Base-by-base conservation (phyloP, 2,113 vertebrate species). In the Sigmodon hispidus region DNA sequence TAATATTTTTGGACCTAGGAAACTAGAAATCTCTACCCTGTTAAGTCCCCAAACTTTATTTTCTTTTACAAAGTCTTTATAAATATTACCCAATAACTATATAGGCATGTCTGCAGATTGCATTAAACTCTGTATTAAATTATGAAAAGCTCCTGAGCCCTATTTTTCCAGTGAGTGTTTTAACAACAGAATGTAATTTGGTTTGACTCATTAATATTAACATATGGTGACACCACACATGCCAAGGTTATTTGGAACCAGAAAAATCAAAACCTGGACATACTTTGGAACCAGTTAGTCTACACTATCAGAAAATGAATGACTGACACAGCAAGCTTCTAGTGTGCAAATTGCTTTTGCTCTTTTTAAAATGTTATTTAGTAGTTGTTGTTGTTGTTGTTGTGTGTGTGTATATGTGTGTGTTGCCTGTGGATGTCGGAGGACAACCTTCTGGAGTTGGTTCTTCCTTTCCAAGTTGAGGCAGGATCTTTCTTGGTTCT, bases 231-330 rank as follows among this genome's bases (percentile, higher is more conserved):
- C 17, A 76, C 5, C 48, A 73, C 70, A 69, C 80, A 61, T 26
- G 77, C 89, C 57, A 75, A 81, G 72, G 52, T 88, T 88, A 73
- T 84, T 87, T 94, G 83, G 86, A 96, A 80, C 86, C 92, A 79
- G 92, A 93, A 52, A 52, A 95, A 57, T 90, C 80, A 57, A 86
- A 89, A 83, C 48, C n/a, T 15, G 91, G 87, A 93, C n/a, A 2
- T 43, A 31, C 57, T 17, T 59, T 12, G 6, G 57, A 65, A 67
- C 61, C 43, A 7, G 61, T 67, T 50, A 21, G 7, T 67, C 83
- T 22, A 22, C 83, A 48, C 43, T 50, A 2, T 84, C 43, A 48
- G 83, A 24, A 43, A 43, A 73, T 10, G 40, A 73, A 19, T 63
- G 80, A 45, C 26, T 24, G 7, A 19, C 57, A 8, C 24, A 5